Percentiles rank a stretch among this genome's conserved stretches.
These are phyloP conservation scores for Eurystomus glaucurus DNA, from an alignment of 2,797 vertebrate species.

Conservation along the genomic window DNA sequence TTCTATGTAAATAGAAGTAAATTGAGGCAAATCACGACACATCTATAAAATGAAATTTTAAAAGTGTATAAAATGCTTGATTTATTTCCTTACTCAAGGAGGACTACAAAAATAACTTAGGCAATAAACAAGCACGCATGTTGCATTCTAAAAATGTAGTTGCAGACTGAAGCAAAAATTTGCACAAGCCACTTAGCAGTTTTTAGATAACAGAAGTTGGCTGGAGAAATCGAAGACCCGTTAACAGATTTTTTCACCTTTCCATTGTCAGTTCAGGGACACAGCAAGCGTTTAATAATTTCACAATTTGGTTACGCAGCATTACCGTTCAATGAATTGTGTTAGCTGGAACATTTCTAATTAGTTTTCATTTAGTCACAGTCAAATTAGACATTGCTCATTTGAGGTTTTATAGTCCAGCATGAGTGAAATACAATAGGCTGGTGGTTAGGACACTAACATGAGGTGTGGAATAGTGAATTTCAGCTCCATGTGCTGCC, in stretches of 20 bases:
- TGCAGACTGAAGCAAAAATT: not conserved
- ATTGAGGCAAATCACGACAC: not conserved
- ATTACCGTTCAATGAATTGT: not conserved
- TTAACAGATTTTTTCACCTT: not conserved
- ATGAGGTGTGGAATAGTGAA: not conserved
- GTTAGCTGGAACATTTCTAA: not conserved
- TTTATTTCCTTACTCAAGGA: not conserved
- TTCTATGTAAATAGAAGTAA: not conserved
- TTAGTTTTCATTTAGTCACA: not conserved
- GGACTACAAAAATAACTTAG: not conserved
- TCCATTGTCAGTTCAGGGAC: not conserved
- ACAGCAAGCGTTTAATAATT: not conserved
- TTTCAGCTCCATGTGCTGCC: not conserved
- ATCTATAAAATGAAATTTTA: not conserved
- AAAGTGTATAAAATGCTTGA: not conserved
- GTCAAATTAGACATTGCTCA: not conserved
- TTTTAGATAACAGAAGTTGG: not conserved
- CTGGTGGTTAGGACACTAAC: not conserved
- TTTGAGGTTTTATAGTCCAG: not conserved
- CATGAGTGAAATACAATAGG: not conserved
- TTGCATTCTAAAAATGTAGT: not conserved
- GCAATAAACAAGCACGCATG: not conserved
- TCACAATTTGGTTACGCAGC: not conserved
- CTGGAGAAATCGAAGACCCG: not conserved
- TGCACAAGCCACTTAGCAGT: not conserved